Evolutionary conservation across 2,113 vertebrate species (phyloP), one percentile per base, ranked within the genome.

Genomic region (Saimiri boliviensis): DNA sequence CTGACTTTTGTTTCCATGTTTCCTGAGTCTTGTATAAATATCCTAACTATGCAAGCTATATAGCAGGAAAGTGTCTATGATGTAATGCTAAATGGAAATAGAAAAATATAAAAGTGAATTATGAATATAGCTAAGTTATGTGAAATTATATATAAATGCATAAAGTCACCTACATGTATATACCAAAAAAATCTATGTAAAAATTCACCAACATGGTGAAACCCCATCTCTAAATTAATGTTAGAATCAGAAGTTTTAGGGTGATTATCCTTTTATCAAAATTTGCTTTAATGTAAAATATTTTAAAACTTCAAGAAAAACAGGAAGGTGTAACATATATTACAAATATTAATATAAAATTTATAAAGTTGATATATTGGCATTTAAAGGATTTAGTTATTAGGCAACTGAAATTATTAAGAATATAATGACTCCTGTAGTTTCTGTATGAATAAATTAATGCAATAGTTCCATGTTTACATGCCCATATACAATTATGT

Each of bases 241-340:
- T 58, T 68, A 81, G 2, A 90, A 58, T 79, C 27, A 73, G 40
- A 42, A 77, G 14, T 60, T 95, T 96, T 60, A 40, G 17, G 23
- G 52, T 54, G 27, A 54, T 91, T 89, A 85, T 54, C 8, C 7
- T 58, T 52, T 81, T 92, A 49, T 14, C 8, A 74, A 76, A 94
- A 54, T 85, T 89, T 91, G 37, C 77, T 86, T 94, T 85, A 49
- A 40, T 63, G 16, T n/a, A 71, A 86, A 95, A 77, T 81, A 96
- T 73, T 54, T 94, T 73, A 60, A 89, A 86, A 92, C 9, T 86
- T 95, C 66, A 93, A 88, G 83, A 60, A 74, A 96, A 95, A 92
- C 20, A 96, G 8, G 37, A 77, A 32, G 17, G 17, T 91, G 25
- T 68, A 91, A 71, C 23, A 95, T 73, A 54, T 54, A 91, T 74